phyloP scores from a whole-genome alignment of 2,888 invertebrate genomes.

The Sesia bembeciformis region DNA sequence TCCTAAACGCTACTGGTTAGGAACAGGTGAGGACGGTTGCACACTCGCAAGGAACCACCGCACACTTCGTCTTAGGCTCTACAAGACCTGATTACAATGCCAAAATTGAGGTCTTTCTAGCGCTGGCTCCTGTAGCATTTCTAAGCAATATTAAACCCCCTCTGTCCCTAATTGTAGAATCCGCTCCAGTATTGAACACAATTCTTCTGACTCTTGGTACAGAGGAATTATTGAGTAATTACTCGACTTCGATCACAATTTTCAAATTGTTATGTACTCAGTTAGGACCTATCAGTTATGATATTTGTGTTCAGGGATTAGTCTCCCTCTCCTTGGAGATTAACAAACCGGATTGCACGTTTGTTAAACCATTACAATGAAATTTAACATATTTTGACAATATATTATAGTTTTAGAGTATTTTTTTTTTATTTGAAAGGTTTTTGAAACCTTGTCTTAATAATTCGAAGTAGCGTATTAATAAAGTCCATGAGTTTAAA shows the following conservation, averaged over 20 bases:
- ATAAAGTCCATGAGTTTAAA: too few relatives aligned
- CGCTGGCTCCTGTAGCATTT: conserved; percentile 72
- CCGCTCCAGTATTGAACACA: conserved; percentile 22
- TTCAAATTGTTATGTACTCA: conserved; percentile 11
- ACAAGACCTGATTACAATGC: conserved; percentile 72
- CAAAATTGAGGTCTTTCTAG: conserved; percentile 68
- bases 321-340: neutral
- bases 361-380: too few relatives aligned
- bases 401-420: too few relatives aligned
- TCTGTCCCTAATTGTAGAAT: conserved; percentile 20
- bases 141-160: conserved; percentile 37
- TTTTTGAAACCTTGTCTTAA: too few relatives aligned
- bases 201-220: conserved; percentile 43
- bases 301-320: conserved; percentile 6
- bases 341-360: too few relatives aligned
- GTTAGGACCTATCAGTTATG: conserved; percentile 4
- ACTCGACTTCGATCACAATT: conserved; percentile 6
- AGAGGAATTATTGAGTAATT: conserved; percentile 18
- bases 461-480: too few relatives aligned
- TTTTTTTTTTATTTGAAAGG: too few relatives aligned
- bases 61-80: conserved; percentile 71
- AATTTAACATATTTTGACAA: too few relatives aligned
- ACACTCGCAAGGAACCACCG: conserved; percentile 80
- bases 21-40: conserved; percentile 77
- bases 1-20: conserved; percentile 53